Base-by-base conservation (phyloP, 2,888 invertebrate genomes). In the Monochamus alternatus region DNA sequence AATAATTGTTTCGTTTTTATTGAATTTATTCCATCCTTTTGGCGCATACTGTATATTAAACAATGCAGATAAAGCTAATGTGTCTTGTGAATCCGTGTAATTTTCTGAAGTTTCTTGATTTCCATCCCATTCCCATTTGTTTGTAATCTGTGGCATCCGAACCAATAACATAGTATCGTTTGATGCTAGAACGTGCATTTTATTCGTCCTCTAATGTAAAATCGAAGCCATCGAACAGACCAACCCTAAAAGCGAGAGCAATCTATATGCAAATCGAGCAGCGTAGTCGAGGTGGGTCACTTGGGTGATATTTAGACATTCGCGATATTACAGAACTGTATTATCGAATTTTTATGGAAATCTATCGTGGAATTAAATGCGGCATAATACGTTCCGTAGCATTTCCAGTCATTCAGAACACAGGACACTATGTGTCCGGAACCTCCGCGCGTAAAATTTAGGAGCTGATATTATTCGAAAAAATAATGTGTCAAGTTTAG, bases 231-330 rank as follows among this genome's bases (percentile, higher is more conserved):
- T 62, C 67, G 55, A 67, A 44, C 66, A 73, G 73, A 44, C 73
- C 67, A 67, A 58, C 73, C 73, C 73, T 44, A 14, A 58, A 58
- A 73, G 67, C 10, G 67, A 32, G 67, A 43, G 58, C 62, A 73
- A 73, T 73, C 73, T 73, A 73, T 73, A 73, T 73, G 73, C 60
- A 73, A 73, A 73, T 73, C 32, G n/a, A 52, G 1, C 12, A 30
- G 38, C 55, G 62, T 59, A 73, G 44, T 73, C 58, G 58, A 52
- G 60, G 59, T 73, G 44, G 55, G 55, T 67, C 66, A 67, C 22
- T 31, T 55, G 31, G 67, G 44, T 62, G 73, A 67, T 67, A 67
- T 67, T 73, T 73, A 73, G 67, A 58, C 73, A 66, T 73, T 73
- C 43, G 58, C 52, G 65, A 59, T 51, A 73, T 73, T 43, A 71